Percentiles rank a stretch among this genome's conserved stretches.
phyloP scores from a whole-genome alignment of 2,797 vertebrate genomes.

The Notolepis coatsorum region DNA sequence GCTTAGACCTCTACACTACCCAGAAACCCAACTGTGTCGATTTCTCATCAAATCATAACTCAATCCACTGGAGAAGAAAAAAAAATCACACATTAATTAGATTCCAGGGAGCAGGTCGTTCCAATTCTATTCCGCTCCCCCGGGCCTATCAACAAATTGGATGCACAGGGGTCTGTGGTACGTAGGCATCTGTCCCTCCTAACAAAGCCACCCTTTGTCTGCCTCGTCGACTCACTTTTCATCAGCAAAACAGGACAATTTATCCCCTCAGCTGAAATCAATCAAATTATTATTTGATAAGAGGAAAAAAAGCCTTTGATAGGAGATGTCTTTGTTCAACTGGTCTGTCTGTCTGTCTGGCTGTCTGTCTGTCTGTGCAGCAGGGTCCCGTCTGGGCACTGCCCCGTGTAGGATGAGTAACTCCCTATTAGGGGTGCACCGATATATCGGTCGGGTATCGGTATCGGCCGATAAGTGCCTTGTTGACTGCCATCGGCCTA shows the following conservation, averaged over 20 bases:
- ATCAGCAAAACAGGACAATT: slow-evolving; percentile 17
- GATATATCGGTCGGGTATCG: too few species aligned
- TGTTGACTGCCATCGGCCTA: too few species aligned
- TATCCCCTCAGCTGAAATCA: slow-evolving; percentile 15
- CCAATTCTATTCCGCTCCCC: not conserved
- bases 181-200: not conserved
- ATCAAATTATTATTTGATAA: slow-evolving; percentile 7
- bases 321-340: slow-evolving; percentile 5
- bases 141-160: not conserved
- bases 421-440: slow-evolving; percentile 40
- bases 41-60: too few species aligned
- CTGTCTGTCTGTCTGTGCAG: slow-evolving; percentile 20
- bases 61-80: too few species aligned
- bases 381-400: slow-evolving; percentile 23
- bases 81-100: not conserved
- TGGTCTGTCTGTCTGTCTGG: slow-evolving; percentile 20
- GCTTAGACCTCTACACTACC: too few species aligned
- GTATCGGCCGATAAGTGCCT: too few species aligned
- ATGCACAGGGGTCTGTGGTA: not conserved
- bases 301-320: too few species aligned
- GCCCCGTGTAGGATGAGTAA: slow-evolving; percentile 24
- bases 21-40: too few species aligned
- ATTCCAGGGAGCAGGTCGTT: not conserved
- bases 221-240: slow-evolving; percentile 16
- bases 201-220: slow-evolving; percentile 10